These are phyloP conservation scores for Kryptopterus vitreolus DNA, from an alignment of 2,797 vertebrate species.

Conservation along the genomic window DNA sequence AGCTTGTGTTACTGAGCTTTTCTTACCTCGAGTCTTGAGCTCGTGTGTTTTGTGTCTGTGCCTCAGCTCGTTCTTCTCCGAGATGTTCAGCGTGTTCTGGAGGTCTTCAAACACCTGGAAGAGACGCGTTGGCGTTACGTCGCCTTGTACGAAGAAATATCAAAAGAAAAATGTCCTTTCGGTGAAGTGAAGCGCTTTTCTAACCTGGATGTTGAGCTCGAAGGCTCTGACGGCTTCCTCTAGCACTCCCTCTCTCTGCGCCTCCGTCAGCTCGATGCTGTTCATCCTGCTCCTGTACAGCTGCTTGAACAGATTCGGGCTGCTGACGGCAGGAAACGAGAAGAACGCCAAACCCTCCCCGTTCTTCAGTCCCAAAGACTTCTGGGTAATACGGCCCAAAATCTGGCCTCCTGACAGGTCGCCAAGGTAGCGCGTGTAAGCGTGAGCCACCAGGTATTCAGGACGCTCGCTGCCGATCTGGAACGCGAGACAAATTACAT, in stretches of 20 bases:
- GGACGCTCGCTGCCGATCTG: conserved; percentile 81
- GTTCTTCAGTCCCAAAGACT: conserved; percentile 83
- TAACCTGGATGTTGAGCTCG: conserved; percentile 75
- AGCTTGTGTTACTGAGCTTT: not conserved
- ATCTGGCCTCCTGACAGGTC: conserved; percentile 94
- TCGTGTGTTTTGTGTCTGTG: conserved; percentile 46
- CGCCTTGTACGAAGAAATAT: not conserved
- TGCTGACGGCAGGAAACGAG: conserved; percentile 83
- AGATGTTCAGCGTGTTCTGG: conserved; percentile 71
- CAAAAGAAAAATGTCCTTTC: not conserved
- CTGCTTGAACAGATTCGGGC: conserved; percentile 90
- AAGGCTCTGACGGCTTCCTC: conserved; percentile 72
- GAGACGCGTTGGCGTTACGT: not conserved
- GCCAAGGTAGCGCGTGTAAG: conserved; percentile 93
- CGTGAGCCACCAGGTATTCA: conserved; percentile 85
- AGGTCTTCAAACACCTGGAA: conserved; percentile 88
- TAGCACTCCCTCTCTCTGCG: conserved; percentile 65
- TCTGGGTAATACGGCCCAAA: conserved; percentile 89
- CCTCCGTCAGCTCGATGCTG: conserved; percentile 79
- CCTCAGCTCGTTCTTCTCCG: conserved; percentile 44
- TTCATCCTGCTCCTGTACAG: conserved; percentile 95
- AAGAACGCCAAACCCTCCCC: conserved; percentile 87
- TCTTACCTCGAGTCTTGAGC: conserved; percentile 45
- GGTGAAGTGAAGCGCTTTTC: not conserved
- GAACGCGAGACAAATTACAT: not conserved